Conservation (phyloP, 2,113 vertebrate genomes). For the Crotalus horridus region DNA sequence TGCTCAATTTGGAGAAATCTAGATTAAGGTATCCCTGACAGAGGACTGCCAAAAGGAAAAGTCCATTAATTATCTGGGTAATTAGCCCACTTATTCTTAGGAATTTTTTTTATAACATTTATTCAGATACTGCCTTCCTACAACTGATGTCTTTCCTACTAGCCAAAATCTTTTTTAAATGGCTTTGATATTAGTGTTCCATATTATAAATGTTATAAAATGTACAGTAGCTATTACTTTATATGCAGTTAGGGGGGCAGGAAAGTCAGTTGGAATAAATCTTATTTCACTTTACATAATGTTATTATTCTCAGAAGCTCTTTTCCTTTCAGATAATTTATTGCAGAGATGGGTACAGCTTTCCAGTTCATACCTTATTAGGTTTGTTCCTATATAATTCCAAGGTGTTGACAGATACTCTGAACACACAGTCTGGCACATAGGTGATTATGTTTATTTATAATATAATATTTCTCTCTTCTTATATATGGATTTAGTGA, state of each 20-base stretch:
- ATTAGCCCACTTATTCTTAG: background rate
- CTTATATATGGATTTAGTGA: background rate
- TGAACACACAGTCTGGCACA: slow-evolving; percentile 1
- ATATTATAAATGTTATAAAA: background rate
- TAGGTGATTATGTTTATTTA: background rate
- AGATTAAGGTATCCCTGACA: background rate
- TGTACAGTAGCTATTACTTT: background rate
- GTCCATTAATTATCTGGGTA: background rate
- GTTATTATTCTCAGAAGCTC: background rate
- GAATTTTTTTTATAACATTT: background rate
- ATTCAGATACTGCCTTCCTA: background rate
- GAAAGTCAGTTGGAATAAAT: slow-evolving; percentile 9
- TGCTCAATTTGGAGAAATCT: background rate
- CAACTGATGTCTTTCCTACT: background rate
- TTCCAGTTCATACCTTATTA: background rate
- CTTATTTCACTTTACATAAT: background rate
- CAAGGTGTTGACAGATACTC: slow-evolving; percentile 16
- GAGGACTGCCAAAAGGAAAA: background rate
- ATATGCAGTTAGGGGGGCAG: background rate
- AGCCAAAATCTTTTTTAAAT: background rate
- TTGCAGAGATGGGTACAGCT: background rate
- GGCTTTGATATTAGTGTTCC: background rate
- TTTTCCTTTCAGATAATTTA: slow-evolving; percentile 14
- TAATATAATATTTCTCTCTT: background rate
- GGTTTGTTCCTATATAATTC: slow-evolving; percentile 4